Percentiles rank a stretch among this genome's conserved stretches.
Conservation (phyloP, 92 coral and sea anemone genomes). For the Parazoanthus atlanticus region DNA sequence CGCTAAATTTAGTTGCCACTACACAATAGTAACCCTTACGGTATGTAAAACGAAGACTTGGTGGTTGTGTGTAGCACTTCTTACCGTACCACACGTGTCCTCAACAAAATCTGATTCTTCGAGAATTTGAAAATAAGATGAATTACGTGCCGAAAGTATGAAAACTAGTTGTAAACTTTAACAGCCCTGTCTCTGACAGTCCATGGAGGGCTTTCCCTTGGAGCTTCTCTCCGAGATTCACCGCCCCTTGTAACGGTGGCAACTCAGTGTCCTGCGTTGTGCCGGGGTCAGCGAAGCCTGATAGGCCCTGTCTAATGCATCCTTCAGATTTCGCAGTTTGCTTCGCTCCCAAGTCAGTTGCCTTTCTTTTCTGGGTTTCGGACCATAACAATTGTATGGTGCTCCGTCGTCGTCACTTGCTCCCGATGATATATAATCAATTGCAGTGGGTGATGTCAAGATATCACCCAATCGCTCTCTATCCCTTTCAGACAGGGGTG, state of each 20-base stretch:
- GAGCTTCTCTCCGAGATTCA: neutral
- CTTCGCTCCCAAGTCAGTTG: neutral
- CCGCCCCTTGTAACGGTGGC: neutral
- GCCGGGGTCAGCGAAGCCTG: neutral
- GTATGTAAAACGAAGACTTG: too few relatives aligned
- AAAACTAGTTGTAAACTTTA: too few relatives aligned
- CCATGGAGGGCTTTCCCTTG: neutral
- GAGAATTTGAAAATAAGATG: too few relatives aligned
- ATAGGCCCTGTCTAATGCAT: neutral
- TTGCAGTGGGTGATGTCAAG: too few relatives aligned
- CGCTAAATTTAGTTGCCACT: too few relatives aligned
- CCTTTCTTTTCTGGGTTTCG: neutral
- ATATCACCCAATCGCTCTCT: too few relatives aligned
- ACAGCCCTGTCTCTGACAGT: neutral
- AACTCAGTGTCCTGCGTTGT: slow-evolving; percentile 1
- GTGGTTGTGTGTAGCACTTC: too few relatives aligned
- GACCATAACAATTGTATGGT: neutral
- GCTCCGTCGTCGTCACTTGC: slow-evolving; percentile 41
- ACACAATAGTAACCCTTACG: too few relatives aligned
- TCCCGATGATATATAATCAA: slow-evolving; percentile 24
- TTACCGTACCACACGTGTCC: too few relatives aligned
- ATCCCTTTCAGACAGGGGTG: too few relatives aligned
- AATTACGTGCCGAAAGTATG: too few relatives aligned
- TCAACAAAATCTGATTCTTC: too few relatives aligned
- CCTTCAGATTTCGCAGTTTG: neutral